These are phyloP conservation scores for human DNA, from an alignment of 2,113 vertebrate genomes.

Conservation along the genomic window GRCh38 chr12:5052001-5052500, in stretches of 20 bases:
- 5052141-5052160: background rate
- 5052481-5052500: background rate
- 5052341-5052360: background rate
- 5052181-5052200: background rate
- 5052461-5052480: background rate
- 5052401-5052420: rapidly evolving
- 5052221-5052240: rapidly evolving
- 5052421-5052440: background rate
- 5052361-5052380: rapidly evolving
- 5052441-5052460: background rate
- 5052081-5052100: background rate
- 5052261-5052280: rapidly evolving
- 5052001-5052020: background rate
- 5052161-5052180: too few relatives aligned
- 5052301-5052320: background rate
- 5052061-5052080: too few relatives aligned
- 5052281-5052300: background rate
- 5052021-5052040: background rate
- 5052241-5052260: background rate
- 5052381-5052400: rapidly evolving
- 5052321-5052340: background rate
- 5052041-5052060: background rate
- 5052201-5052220: background rate
- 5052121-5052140: background rate
- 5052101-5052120: background rate